Evolutionary conservation across 1,140 invertebrate species (phyloP).

Genomic region (Pemphigus obesinymphae): DNA sequence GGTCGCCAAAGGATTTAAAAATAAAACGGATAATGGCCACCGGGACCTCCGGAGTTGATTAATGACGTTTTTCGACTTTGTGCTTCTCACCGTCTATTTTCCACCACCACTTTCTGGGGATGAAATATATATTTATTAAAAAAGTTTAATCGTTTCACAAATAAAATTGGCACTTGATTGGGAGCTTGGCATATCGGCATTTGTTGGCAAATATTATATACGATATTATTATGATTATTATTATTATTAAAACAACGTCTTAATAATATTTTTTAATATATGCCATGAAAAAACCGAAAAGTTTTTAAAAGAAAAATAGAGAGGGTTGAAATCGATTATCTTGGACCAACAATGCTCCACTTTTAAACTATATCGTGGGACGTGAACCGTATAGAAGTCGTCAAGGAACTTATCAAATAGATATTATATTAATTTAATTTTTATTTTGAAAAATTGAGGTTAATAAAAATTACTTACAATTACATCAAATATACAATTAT

Average conservation of each 20-base stretch:
- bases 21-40: background rate
- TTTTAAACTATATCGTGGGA: background rate
- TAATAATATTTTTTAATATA: no score
- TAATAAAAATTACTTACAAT: background rate
- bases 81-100: background rate
- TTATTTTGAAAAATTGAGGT: background rate
- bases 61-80: background rate
- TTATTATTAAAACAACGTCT: background rate
- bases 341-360: background rate
- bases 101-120: background rate
- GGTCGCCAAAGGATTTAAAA: background rate
- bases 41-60: background rate
- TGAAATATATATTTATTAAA: background rate
- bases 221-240: no score
- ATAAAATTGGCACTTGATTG: slow-evolving; percentile 25
- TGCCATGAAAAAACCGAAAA: background rate
- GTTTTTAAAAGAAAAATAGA: background rate
- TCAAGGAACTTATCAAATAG: background rate
- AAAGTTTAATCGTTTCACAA: background rate
- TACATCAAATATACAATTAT: no score
- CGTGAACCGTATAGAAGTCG: background rate
- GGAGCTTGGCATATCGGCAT: background rate
- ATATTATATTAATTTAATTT: background rate
- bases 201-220: no score
- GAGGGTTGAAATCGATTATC: background rate